A percentile compares a stretch with the other conserved stretches of the same genome.
These are phyloP conservation scores for Andrena minutula DNA, from an alignment of 2,888 invertebrate species.

Conservation along the genomic window DNA sequence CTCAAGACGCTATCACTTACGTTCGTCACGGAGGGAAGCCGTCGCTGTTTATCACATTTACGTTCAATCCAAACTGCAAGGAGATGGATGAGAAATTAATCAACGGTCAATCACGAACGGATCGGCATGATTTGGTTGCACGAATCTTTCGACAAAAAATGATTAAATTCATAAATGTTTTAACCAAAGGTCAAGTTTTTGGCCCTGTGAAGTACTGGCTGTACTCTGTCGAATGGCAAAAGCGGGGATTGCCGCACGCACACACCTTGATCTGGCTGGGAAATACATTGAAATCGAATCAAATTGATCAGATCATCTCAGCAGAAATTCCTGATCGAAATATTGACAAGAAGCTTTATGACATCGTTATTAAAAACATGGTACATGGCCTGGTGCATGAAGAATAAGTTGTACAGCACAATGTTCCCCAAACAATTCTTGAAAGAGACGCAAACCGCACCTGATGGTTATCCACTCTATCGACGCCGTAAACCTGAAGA, in stretches of 20 bases:
- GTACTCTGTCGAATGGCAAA: conserved; percentile 76
- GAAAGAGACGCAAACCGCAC: conserved; percentile 73
- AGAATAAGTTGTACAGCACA: conserved; percentile 80
- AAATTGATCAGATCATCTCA: conserved; percentile 76
- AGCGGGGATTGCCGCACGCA: conserved; percentile 73
- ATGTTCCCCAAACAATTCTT: conserved; percentile 73
- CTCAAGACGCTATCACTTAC: conserved; percentile 66
- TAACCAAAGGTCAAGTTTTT: conserved; percentile 56
- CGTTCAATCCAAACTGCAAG: too few relatives aligned
- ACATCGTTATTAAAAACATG: conserved; percentile 66
- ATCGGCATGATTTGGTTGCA: not conserved
- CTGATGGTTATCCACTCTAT: conserved; percentile 81
- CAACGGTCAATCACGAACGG: not conserved
- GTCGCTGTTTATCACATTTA: conserved; percentile 81
- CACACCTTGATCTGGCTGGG: too few relatives aligned
- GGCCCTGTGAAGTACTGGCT: conserved; percentile 65
- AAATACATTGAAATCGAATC: conserved; percentile 65
- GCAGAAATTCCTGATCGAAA: conserved; percentile 80
- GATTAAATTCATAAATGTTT: not conserved
- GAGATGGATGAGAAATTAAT: not conserved
- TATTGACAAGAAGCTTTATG: conserved; percentile 70
- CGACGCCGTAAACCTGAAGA: not conserved
- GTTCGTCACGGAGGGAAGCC: conserved; percentile 79
- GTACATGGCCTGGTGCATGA: conserved; percentile 83
- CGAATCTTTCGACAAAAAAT: conserved; percentile 4